Evolutionary conservation across 2,888 invertebrate genomes (phyloP), one percentile per base, ranked within the genome.

Genomic region (Melieria picta): DNA sequence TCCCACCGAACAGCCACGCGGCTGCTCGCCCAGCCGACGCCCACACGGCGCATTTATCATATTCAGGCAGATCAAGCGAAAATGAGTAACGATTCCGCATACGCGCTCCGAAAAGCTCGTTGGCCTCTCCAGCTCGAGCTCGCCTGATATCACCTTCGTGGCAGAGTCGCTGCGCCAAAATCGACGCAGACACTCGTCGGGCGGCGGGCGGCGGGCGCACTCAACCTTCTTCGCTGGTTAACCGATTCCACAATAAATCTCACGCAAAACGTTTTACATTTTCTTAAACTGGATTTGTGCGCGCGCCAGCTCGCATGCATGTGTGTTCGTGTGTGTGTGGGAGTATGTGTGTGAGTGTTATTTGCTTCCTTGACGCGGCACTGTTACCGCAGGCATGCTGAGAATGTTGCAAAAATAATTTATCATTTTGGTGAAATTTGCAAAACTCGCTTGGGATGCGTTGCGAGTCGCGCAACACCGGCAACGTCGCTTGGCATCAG

Each of bases 201-300:
- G 67, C 60, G 60, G 43, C 57, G 45, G 52, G 58, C n/a, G 43
- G 11, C 13, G 42, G 6, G n/a, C 30, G 42, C 57, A 57, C 42
- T 10, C 57, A 60, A 30, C 48, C 13, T 46, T 43, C 16, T 52
- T 30, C 50, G 63, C 73, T 68, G 85, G 85, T 85, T 85, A 83
- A 85, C 85, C 85, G 79, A 79, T 75, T 80, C 83, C 82, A 84
- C 83, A 83, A 85, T 85, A 85, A 85, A 85, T 85, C 85, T 85
- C 82, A 79, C 80, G 80, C 79, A 81, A 83, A 84, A 84, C 84
- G 83, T 84, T 84, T 85, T 81, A 79, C 79, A 79, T 81, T 81
- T 80, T 75, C 76, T 63, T 52, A 48, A 42, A 58, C 10, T 11
- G 58, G 30, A n/a, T 60, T 45, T 13, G 46, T 45, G 43, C 7